Percentiles rank a stretch among this genome's conserved stretches.
Conservation (phyloP, 2,797 vertebrate genomes). For the Pristis pectinata region DNA sequence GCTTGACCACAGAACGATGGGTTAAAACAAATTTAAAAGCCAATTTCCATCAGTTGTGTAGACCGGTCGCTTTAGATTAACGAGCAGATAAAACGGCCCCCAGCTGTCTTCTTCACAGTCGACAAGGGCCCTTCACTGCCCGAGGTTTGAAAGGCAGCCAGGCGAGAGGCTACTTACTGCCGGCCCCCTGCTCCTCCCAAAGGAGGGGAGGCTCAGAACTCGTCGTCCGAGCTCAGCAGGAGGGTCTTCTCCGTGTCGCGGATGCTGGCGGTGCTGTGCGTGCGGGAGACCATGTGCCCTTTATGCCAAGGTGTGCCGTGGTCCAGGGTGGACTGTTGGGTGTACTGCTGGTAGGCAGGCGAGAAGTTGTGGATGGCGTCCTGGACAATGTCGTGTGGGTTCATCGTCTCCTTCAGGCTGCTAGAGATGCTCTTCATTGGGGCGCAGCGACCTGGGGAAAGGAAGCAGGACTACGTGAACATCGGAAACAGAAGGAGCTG, state of each 20-base stretch:
- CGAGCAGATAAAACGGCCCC: background rate
- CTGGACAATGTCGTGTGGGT: slow-evolving; percentile 92
- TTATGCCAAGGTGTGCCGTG: slow-evolving; percentile 61
- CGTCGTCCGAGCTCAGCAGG: slow-evolving; percentile 90
- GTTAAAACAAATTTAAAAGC: background rate
- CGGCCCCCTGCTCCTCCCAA: background rate
- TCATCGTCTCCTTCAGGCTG: slow-evolving; percentile 98
- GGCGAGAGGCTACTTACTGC: no score
- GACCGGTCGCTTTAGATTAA: no score
- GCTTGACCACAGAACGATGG: background rate
- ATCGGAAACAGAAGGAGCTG: no score
- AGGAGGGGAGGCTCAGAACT: slow-evolving; percentile 63
- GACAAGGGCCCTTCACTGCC: no score
- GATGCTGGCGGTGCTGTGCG: slow-evolving; percentile 56
- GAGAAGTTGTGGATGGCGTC: slow-evolving; percentile 99
- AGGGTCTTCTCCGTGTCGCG: slow-evolving; percentile 92
- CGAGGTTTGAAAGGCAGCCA: no score
- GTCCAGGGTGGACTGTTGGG: slow-evolving; percentile 91
- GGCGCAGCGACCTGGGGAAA: slow-evolving; percentile 73
- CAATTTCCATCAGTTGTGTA: background rate
- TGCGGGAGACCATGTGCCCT: slow-evolving; percentile 59
- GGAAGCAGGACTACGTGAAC: background rate
- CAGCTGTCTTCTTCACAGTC: no score
- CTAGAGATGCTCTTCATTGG: slow-evolving; percentile 99
- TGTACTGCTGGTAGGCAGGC: slow-evolving; percentile 98